These are phyloP conservation scores for Spheniscus mendiculus DNA, from an alignment of 2,113 vertebrate genomes.

Conservation along the genomic window DNA sequence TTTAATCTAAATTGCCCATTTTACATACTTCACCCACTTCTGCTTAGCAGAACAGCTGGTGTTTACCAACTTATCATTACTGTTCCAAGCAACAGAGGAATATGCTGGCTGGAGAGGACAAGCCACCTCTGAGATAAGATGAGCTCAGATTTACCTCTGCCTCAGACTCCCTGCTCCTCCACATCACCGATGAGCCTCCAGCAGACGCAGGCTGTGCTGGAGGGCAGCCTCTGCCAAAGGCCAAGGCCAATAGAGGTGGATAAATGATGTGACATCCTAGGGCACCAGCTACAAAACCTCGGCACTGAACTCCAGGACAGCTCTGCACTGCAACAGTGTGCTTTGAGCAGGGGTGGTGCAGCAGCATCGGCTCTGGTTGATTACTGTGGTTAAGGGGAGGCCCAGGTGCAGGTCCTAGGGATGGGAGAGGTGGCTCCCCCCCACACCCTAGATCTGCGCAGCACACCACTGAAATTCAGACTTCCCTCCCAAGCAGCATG, in stretches of 20 bases:
- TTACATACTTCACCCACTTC: constrained; percentile 20
- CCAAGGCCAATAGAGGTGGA: neutral
- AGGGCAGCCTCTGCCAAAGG: neutral
- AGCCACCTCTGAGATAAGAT: neutral
- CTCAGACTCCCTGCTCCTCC: neutral
- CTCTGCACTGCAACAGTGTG: neutral
- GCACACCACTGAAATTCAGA: neutral
- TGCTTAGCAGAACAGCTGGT: constrained; percentile 47
- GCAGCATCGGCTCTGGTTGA: neutral
- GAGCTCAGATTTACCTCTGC: neutral
- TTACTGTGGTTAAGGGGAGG: neutral
- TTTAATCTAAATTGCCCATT: constrained; percentile 43
- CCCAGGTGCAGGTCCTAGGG: neutral
- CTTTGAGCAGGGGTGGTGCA: neutral
- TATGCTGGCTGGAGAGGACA: neutral
- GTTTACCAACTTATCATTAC: constrained; percentile 39
- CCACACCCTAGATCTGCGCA: neutral
- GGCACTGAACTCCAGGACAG: neutral
- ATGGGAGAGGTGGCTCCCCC: neutral
- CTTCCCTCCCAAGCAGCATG: neutral
- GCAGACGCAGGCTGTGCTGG: neutral
- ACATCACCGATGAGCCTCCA: neutral
- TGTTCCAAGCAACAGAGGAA: neutral
- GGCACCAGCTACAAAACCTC: neutral
- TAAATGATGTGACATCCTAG: neutral